Conservation (phyloP, 2,113 vertebrate genomes). For the Pituophis catenifer region DNA sequence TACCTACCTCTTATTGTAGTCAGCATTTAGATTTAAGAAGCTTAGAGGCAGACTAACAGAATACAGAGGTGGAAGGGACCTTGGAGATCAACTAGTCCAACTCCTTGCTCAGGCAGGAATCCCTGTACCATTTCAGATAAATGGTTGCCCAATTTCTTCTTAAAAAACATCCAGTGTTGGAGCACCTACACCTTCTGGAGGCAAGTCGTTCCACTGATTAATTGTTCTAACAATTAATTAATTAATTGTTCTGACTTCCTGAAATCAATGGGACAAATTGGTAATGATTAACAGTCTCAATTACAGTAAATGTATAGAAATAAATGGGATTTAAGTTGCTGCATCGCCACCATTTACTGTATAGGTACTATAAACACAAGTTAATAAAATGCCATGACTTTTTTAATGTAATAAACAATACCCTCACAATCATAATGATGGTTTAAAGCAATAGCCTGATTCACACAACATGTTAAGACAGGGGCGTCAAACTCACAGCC, state of each 20-base stretch:
- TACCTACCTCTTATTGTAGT: neutral
- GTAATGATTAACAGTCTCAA: neutral
- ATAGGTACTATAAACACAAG: neutral
- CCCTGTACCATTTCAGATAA: too few species aligned
- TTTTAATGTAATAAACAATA: neutral
- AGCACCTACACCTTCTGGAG: too few species aligned
- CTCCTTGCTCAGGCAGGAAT: too few species aligned
- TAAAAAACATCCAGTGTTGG: too few species aligned
- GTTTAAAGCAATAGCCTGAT: neutral
- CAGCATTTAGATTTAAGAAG: neutral
- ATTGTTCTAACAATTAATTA: too few species aligned
- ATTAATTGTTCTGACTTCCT: neutral
- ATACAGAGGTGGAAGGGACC: too few species aligned
- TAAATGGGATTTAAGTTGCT: neutral
- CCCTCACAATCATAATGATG: neutral
- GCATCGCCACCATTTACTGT: neutral
- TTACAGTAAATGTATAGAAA: neutral
- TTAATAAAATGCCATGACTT: neutral
- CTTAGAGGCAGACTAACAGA: neutral
- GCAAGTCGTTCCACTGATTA: too few species aligned
- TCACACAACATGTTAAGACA: neutral
- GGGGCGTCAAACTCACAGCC: too few species aligned
- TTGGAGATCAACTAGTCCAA: too few species aligned
- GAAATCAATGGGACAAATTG: neutral
- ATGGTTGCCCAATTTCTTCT: too few species aligned